Conservation (phyloP, 2,113 vertebrate genomes). For the Gracilinanus agilis region DNA sequence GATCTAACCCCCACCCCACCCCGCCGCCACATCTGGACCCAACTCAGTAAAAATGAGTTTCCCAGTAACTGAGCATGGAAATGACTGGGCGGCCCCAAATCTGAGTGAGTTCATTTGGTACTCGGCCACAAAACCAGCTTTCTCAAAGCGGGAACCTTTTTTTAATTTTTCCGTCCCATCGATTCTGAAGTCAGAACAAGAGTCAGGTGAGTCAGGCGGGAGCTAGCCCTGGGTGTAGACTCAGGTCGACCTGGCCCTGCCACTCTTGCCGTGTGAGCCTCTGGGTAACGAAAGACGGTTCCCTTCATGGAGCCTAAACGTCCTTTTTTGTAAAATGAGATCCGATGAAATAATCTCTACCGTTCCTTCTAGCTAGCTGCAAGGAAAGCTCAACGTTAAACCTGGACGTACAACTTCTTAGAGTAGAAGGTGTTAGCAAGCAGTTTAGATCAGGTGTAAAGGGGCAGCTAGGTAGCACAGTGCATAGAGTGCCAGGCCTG, state of each 20-base stretch:
- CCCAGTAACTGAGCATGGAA: not conserved
- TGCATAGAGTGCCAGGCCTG: too few species aligned
- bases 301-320: not conserved
- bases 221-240: not conserved
- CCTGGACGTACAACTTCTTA: conserved; percentile 10
- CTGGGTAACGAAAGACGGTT: not conserved
- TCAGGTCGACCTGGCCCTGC: not conserved
- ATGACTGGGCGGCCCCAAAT: not conserved
- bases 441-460: conserved; percentile 37
- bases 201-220: not conserved
- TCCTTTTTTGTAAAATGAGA: not conserved
- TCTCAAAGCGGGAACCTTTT: not conserved
- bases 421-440: not conserved
- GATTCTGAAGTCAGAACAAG: not conserved
- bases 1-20: not conserved
- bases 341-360: not conserved
- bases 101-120: not conserved
- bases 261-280: not conserved
- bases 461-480: too few species aligned
- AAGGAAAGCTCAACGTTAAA: conserved; percentile 36
- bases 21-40: not conserved
- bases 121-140: not conserved
- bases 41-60: not conserved
- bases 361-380: not conserved
- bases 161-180: not conserved